Evolutionary conservation across 2,113 vertebrate genomes (phyloP).

Genomic region (Scopus umbretta): DNA sequence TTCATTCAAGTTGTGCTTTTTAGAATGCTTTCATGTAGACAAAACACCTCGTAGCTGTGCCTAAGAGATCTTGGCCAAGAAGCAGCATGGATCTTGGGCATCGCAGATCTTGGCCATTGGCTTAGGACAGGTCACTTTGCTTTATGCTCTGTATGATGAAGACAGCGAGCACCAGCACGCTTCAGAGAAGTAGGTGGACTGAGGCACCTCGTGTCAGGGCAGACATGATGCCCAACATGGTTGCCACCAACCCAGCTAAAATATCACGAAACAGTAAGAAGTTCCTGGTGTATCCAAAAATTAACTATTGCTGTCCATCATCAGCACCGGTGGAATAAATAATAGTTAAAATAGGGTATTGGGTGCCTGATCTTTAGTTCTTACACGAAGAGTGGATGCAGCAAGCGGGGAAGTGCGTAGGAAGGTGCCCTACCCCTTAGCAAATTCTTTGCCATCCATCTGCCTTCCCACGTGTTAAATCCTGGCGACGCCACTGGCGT

Average conservation of each 20-base stretch:
- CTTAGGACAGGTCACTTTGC: not conserved
- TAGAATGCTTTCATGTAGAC: not conserved
- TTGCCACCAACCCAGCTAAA: not conserved
- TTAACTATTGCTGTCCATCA: not conserved
- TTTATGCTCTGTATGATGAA: not conserved
- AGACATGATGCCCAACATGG: not conserved
- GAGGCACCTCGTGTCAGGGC: not conserved
- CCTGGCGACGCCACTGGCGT: not conserved
- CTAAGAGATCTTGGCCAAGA: not conserved
- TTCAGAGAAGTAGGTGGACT: not conserved
- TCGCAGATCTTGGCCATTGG: not conserved
- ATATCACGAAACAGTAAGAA: not conserved
- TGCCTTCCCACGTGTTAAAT: not conserved
- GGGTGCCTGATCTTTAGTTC: not conserved
- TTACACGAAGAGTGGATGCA: not conserved
- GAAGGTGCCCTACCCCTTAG: not conserved
- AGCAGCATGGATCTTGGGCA: not conserved
- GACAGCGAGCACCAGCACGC: not conserved
- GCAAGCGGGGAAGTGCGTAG: not conserved
- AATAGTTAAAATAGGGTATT: not conserved
- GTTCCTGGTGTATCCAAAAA: not conserved
- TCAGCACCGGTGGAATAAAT: not conserved
- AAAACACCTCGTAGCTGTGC: rapidly evolving
- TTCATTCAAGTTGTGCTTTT: not conserved
- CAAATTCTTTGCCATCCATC: not conserved